Evolutionary conservation across 1,140 invertebrate species (phyloP).

Genomic region (Streblospio benedicti): DNA sequence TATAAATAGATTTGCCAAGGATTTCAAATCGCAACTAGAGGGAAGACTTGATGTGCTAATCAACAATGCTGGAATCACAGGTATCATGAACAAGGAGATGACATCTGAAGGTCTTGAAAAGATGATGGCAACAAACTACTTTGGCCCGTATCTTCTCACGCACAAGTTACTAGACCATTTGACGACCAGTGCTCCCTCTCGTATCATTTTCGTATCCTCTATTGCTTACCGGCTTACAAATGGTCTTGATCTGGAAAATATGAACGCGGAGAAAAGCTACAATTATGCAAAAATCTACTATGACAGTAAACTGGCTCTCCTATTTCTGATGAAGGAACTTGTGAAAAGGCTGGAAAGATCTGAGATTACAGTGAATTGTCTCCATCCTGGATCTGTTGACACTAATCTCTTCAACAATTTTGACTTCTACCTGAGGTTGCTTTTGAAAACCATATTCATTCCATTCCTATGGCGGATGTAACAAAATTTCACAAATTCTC

Average conservation of each 20-base stretch:
- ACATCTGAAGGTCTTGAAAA: no score
- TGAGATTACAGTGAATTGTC: conserved; percentile 10
- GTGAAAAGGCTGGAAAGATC: conserved; percentile 21
- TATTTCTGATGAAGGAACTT: conserved; percentile 28
- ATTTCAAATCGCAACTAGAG: conserved; percentile 55
- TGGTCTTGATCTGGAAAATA: no score
- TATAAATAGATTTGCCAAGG: conserved; percentile 12
- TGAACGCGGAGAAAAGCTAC: no score
- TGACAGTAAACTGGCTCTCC: conserved; percentile 40
- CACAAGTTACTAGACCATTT: no score
- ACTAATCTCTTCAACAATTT: conserved; percentile 22
- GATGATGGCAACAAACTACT: no score
- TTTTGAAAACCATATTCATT: no score
- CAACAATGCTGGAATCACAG: conserved; percentile 46
- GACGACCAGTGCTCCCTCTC: conserved; percentile 7
- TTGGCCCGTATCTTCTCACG: no score
- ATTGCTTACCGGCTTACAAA: background rate
- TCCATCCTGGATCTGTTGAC: conserved; percentile 35
- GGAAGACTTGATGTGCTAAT: conserved; percentile 58
- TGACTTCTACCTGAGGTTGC: background rate
- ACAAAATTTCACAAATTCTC: no score
- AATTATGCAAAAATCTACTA: conserved; percentile 18
- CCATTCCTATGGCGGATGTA: no score
- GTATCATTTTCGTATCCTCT: conserved; percentile 22
- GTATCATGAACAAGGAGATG: no score